These are phyloP conservation scores for Bombyx mandarina DNA, from an alignment of 1,140 invertebrate species.

Conservation along the genomic window DNA sequence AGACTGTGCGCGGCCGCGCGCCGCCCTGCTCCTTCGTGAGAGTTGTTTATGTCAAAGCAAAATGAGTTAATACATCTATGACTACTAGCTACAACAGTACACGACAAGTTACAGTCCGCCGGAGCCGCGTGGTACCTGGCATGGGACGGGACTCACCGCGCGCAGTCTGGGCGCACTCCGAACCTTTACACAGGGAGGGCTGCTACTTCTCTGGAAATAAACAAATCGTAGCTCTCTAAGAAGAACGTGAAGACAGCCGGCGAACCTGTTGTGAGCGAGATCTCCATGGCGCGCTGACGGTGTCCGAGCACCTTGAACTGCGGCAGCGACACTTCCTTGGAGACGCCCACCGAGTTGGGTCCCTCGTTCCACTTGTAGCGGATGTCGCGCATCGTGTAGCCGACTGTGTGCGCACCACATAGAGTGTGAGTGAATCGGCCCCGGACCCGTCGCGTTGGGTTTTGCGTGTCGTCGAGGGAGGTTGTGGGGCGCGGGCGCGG, in stretches of 20 bases:
- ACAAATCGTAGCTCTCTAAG: too few relatives aligned
- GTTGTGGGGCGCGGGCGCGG: conserved; percentile 19
- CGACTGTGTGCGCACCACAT: conserved; percentile 80
- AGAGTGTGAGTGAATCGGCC: conserved; percentile 15
- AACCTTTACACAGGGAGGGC: too few relatives aligned
- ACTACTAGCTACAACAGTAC: too few relatives aligned
- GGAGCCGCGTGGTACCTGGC: too few relatives aligned
- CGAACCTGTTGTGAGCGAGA: conserved; percentile 91
- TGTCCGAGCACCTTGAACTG: conserved; percentile 95
- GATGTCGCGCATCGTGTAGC: conserved; percentile 97
- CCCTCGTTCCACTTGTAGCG: conserved; percentile 96
- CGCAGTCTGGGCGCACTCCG: too few relatives aligned
- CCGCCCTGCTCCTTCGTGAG: too few relatives aligned
- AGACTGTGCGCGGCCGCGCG: too few relatives aligned
- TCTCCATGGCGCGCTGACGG: conserved; percentile 90
- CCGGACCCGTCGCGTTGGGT: conserved; percentile 76
- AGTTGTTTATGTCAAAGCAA: too few relatives aligned
- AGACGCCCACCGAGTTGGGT: conserved; percentile 91
- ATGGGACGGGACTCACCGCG: too few relatives aligned
- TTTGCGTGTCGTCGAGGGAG: conserved; percentile 37
- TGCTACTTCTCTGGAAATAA: too few relatives aligned
- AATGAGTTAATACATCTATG: too few relatives aligned
- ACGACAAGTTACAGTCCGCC: too few relatives aligned
- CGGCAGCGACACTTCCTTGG: conserved; percentile 92
- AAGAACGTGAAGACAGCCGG: background rate